Percentiles rank a stretch among this genome's conserved stretches.
These are phyloP conservation scores for Anoura caudifer DNA, from an alignment of 2,113 vertebrate genomes.

Conservation along the genomic window DNA sequence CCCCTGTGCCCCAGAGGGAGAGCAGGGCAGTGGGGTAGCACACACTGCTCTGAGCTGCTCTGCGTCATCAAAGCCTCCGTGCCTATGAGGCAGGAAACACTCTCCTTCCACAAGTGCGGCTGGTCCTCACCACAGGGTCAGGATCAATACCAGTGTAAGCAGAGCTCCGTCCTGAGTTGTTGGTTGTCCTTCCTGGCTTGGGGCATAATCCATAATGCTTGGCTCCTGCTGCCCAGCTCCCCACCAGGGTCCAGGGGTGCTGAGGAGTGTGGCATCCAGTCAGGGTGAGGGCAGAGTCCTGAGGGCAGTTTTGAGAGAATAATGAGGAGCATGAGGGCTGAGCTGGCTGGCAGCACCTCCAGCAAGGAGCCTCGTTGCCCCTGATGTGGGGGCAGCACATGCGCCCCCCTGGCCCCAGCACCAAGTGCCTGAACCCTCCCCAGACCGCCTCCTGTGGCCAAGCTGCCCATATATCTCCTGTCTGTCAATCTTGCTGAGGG, in stretches of 20 bases:
- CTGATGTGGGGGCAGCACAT: neutral
- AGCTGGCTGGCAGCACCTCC: neutral
- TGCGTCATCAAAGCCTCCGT: accelerated
- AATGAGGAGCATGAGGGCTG: too few relatives aligned
- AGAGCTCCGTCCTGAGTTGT: neutral
- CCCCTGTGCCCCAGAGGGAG: accelerated
- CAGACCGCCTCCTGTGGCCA: neutral
- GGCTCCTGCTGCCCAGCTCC: neutral
- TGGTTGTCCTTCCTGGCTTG: constrained; percentile 38
- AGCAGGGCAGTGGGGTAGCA: accelerated
- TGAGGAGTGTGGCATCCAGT: accelerated
- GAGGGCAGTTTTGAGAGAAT: neutral
- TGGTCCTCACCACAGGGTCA: neutral
- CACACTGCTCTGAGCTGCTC: neutral
- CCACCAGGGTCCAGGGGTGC: neutral
- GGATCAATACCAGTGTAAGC: constrained; percentile 18
- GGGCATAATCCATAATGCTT: constrained; percentile 28
- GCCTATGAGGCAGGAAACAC: neutral
- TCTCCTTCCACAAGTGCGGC: neutral
- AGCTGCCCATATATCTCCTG: neutral
- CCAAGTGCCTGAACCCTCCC: neutral
- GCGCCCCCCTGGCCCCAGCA: accelerated
- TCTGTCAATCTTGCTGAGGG: neutral
- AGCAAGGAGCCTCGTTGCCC: neutral
- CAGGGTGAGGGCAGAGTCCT: neutral